Evolutionary conservation across 2,888 invertebrate species (phyloP).

Genomic region (Lordiphosa andalusiaca): DNA sequence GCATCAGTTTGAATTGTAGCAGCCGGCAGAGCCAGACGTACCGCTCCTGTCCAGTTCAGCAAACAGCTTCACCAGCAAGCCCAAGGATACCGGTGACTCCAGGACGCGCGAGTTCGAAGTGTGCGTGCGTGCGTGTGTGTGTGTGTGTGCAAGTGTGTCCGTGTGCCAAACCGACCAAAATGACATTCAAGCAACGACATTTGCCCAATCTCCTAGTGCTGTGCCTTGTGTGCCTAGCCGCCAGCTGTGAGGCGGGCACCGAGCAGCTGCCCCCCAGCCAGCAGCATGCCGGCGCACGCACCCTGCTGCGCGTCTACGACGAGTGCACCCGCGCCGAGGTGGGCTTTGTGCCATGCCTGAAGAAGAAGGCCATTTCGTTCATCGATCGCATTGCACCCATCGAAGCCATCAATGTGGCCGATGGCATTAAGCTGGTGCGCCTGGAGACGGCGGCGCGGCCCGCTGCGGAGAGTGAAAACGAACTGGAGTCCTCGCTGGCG

Average conservation of each 20-base stretch:
- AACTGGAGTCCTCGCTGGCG: conserved; percentile 86
- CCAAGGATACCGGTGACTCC: conserved; percentile 30
- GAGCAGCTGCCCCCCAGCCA: conserved; percentile 66
- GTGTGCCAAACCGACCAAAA: conserved; percentile 26
- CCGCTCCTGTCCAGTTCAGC: conserved; percentile 16
- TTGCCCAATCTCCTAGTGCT: conserved; percentile 40
- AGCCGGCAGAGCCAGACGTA: conserved; percentile 71
- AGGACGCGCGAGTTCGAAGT: conserved; percentile 30
- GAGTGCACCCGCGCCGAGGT: conserved; percentile 86
- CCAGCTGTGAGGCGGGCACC: conserved; percentile 63
- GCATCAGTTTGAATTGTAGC: conserved; percentile 83
- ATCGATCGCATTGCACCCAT: conserved; percentile 88
- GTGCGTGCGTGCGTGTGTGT: conserved; percentile 26
- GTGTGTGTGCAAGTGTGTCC: conserved; percentile 30
- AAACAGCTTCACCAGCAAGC: conserved; percentile 12
- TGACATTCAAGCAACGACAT: conserved; percentile 55
- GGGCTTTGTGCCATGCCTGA: conserved; percentile 87
- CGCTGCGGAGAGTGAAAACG: conserved; percentile 83
- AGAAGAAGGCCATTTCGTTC: conserved; percentile 90
- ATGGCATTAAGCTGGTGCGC: conserved; percentile 86
- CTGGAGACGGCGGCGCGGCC: conserved; percentile 80
- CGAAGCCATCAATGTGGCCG: conserved; percentile 84
- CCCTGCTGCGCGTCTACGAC: conserved; percentile 87
- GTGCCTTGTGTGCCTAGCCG: conserved; percentile 47
- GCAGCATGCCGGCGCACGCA: conserved; percentile 84